phyloP scores from a whole-genome alignment of 1,140 invertebrate species.

The Araneus ventricosus region DNA sequence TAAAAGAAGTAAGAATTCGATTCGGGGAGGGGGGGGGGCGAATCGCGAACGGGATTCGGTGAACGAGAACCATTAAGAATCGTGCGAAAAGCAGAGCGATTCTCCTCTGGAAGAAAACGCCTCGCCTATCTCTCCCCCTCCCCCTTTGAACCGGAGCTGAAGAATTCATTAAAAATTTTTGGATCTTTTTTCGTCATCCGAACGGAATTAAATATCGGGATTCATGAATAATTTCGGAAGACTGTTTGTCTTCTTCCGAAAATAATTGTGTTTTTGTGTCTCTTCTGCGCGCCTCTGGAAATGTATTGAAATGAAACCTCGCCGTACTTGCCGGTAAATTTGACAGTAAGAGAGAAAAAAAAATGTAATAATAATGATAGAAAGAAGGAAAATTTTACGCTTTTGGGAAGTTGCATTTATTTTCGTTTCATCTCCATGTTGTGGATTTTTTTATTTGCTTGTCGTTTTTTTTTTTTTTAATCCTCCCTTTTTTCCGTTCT shows the following conservation, averaged over 20 bases:
- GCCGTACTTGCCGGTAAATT: not conserved
- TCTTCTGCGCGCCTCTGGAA: not conserved
- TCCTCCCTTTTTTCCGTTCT: not conserved
- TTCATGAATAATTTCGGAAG: constrained; percentile 16
- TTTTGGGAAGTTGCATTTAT: not conserved
- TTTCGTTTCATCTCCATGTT: not conserved
- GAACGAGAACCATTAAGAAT: constrained; percentile 6
- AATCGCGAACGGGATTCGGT: not conserved
- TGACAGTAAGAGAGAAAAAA: no score
- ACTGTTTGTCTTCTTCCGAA: not conserved
- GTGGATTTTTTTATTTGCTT: not conserved
- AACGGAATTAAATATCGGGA: not conserved
- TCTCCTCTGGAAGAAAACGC: not conserved
- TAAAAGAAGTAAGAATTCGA: not conserved
- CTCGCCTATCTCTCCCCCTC: not conserved
- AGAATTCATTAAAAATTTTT: constrained; percentile 8
- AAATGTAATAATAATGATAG: no score
- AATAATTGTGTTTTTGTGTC: not conserved
- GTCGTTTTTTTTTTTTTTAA: not conserved
- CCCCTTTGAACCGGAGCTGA: not conserved
- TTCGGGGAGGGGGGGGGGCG: no score
- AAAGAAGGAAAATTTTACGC: not conserved
- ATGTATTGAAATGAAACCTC: not conserved
- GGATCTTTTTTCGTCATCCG: not conserved
- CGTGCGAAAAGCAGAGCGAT: constrained; percentile 5